Evolutionary conservation across 2,797 vertebrate species (phyloP).

Genomic region (Lacerta viridis): DNA sequence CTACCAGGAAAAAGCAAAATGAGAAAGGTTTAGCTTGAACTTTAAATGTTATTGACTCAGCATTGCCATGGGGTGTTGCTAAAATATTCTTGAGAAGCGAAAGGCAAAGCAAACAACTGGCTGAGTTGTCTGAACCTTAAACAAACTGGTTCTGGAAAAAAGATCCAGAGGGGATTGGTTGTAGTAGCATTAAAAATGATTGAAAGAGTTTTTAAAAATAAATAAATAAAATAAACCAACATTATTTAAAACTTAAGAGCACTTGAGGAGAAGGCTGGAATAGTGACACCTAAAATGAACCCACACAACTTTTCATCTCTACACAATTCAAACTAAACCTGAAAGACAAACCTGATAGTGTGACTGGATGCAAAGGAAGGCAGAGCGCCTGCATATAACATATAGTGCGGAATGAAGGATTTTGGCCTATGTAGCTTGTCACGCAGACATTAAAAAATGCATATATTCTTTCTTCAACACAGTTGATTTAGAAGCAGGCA

Average conservation of each 20-base stretch:
- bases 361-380: neutral
- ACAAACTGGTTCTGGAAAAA: conserved; percentile 27
- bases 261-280: neutral
- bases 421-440: neutral
- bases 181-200: neutral
- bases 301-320: neutral
- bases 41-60: conserved; percentile 39
- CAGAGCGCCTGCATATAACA: neutral
- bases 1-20: conserved; percentile 5
- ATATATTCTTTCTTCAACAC: too few species aligned
- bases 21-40: conserved; percentile 27
- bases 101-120: conserved; percentile 29
- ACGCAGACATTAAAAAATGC: too few species aligned
- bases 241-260: neutral
- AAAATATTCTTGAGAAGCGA: conserved; percentile 13
- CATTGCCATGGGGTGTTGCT: conserved; percentile 8
- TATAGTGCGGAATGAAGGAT: neutral
- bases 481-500: too few species aligned
- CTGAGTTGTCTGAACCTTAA: conserved; percentile 12
- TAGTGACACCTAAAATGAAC: neutral
- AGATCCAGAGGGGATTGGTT: neutral
- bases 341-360: neutral
- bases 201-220: neutral
- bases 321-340: neutral
- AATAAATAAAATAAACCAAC: neutral